Percentiles rank a stretch among this genome's conserved stretches.
phyloP scores from a whole-genome alignment of 2,797 vertebrate species.

The Limosa lapponica region DNA sequence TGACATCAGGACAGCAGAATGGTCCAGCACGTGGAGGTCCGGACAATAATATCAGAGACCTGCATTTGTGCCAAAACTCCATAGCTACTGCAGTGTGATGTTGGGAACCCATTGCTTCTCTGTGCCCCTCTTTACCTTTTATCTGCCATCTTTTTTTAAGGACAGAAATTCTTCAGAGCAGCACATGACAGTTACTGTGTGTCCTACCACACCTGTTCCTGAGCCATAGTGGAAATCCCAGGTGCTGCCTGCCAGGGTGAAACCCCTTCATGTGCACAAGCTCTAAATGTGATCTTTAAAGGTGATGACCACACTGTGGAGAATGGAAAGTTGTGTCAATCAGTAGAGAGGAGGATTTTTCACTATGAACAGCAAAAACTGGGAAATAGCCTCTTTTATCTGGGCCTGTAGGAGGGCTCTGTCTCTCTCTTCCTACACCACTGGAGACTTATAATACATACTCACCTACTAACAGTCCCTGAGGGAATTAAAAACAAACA shows the following conservation, averaged over 20 bases:
- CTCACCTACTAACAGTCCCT: background rate
- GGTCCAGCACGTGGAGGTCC: background rate
- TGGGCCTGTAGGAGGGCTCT: background rate
- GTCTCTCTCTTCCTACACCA: background rate
- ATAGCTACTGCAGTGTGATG: background rate
- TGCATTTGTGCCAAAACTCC: background rate
- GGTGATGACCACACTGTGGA: background rate
- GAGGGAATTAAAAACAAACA: background rate
- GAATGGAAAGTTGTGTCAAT: background rate
- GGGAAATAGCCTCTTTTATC: background rate
- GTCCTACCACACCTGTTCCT: background rate
- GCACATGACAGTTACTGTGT: background rate
- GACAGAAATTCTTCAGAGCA: background rate
- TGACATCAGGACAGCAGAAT: background rate
- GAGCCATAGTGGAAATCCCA: background rate
- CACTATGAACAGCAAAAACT: background rate
- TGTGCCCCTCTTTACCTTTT: background rate
- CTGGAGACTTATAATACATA: background rate
- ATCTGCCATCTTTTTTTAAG: constrained; percentile 1
- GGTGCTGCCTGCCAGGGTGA: background rate
- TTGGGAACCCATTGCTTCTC: background rate
- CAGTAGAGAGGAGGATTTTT: background rate
- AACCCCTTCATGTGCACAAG: background rate
- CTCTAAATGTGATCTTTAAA: background rate
- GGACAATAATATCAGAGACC: background rate